A percentile compares a stretch with the other conserved stretches of the same genome.
These are phyloP conservation scores for Pocota personata DNA, from an alignment of 2,888 invertebrate species.

Conservation along the genomic window DNA sequence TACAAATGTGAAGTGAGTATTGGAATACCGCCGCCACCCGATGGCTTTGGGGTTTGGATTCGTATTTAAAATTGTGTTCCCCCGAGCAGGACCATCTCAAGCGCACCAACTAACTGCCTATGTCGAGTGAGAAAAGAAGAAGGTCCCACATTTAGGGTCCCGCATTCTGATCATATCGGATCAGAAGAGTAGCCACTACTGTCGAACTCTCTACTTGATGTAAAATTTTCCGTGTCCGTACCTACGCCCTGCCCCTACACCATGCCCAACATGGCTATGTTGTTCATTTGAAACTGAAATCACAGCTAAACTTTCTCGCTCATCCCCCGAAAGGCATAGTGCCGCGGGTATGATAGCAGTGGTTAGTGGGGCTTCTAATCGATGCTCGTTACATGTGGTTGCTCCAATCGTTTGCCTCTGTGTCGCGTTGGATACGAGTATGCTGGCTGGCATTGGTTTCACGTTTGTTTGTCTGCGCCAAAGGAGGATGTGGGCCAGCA, in stretches of 20 bases:
- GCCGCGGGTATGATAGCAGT: constrained; percentile 42
- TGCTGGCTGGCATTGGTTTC: constrained; percentile 52
- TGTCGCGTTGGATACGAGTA: constrained; percentile 51
- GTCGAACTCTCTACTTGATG: constrained; percentile 20
- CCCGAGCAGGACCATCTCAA: neutral
- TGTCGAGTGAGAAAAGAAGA: constrained; percentile 26
- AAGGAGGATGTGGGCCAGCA: constrained; percentile 30
- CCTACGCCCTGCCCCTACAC: neutral
- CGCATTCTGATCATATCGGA: constrained; percentile 38
- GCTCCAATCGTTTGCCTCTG: constrained; percentile 68
- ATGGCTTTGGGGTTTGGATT: constrained; percentile 26
- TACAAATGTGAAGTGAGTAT: constrained; percentile 54
- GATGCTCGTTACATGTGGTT: constrained; percentile 73
- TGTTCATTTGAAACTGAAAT: constrained; percentile 45
- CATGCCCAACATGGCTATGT: neutral
- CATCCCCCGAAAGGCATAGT: constrained; percentile 7
- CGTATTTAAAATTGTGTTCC: constrained; percentile 38
- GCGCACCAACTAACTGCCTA: constrained; percentile 22
- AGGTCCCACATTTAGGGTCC: constrained; percentile 50
- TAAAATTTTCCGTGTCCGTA: constrained; percentile 35
- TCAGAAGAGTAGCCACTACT: too few relatives aligned
- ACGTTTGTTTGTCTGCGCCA: constrained; percentile 59
- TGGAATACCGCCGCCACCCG: constrained; percentile 5
- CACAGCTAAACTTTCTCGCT: constrained; percentile 49
- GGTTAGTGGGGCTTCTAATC: constrained; percentile 72